These are phyloP conservation scores for Myiothlypis chrysogaster DNA, from an alignment of 2,797 vertebrate species.

Conservation along the genomic window DNA sequence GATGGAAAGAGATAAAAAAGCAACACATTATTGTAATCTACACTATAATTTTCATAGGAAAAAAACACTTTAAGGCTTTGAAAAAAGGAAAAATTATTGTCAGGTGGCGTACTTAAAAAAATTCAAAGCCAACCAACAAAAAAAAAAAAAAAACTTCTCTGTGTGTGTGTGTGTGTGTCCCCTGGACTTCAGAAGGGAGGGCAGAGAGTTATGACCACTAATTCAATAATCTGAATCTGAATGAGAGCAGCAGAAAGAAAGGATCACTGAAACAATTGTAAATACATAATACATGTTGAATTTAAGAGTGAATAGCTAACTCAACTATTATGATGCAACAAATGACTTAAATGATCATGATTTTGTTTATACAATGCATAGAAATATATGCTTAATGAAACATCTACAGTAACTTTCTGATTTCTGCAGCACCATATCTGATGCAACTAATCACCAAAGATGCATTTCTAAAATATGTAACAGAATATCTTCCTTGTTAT, in stretches of 20 bases:
- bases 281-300: neutral
- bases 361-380: neutral
- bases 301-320: neutral
- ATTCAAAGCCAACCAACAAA: neutral
- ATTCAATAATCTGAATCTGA: neutral
- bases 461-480: neutral
- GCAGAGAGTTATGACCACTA: neutral
- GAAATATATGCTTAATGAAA: neutral
- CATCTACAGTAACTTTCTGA: neutral
- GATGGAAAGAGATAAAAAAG: neutral
- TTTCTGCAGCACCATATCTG: neutral
- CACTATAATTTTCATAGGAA: neutral
- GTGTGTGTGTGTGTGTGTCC: rapidly evolving
- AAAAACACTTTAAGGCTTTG: neutral
- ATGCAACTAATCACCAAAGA: neutral
- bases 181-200: neutral
- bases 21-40: neutral
- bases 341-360: neutral
- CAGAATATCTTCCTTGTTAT: neutral
- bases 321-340: neutral
- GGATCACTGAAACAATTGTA: neutral
- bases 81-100: neutral
- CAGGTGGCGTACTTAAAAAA: neutral
- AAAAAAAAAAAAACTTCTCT: rapidly evolving
- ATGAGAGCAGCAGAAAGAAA: neutral